phyloP scores from a whole-genome alignment of 2,888 invertebrate genomes.

The Eledona agricola region DNA sequence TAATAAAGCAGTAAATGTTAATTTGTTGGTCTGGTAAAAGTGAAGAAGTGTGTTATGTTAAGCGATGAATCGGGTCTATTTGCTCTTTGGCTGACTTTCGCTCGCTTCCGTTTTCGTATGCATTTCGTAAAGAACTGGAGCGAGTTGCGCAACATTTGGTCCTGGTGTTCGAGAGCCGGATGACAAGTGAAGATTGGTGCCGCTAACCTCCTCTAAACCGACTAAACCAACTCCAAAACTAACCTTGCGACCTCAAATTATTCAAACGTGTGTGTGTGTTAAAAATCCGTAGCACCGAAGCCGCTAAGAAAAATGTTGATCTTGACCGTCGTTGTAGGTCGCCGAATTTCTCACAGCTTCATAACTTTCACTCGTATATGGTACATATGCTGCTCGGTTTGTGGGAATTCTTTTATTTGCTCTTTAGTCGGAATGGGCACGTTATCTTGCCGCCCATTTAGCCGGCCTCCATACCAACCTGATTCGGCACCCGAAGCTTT shows the following conservation, averaged over 20 bases:
- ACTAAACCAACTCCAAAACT: conserved; percentile 7
- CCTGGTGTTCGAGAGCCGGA: too few species aligned
- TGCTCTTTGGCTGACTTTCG: too few species aligned
- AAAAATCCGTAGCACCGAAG: background rate
- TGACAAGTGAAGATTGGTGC: too few species aligned
- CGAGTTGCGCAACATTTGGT: too few species aligned
- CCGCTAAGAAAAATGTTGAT: conserved; percentile 28
- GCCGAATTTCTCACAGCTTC: conserved; percentile 46
- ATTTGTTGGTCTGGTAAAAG: too few species aligned
- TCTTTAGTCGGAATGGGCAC: conserved; percentile 18
- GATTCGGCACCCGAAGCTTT: conserved; percentile 8
- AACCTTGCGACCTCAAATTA: conserved; percentile 9
- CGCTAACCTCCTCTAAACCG: too few species aligned
- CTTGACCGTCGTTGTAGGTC: conserved; percentile 47
- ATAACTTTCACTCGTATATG: conserved; percentile 48
- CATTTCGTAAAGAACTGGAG: too few species aligned
- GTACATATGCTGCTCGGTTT: conserved; percentile 34
- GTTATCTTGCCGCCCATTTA: conserved; percentile 9
- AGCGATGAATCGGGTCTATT: too few species aligned
- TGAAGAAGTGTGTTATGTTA: too few species aligned
- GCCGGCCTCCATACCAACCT: conserved; percentile 4
- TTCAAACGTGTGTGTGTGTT: conserved; percentile 1
- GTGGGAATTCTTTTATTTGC: conserved; percentile 27
- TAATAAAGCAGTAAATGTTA: conserved; percentile 3
- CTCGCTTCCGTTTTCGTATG: too few species aligned